phyloP scores from a whole-genome alignment of 2,797 vertebrate species.

The Pangasius djambal region DNA sequence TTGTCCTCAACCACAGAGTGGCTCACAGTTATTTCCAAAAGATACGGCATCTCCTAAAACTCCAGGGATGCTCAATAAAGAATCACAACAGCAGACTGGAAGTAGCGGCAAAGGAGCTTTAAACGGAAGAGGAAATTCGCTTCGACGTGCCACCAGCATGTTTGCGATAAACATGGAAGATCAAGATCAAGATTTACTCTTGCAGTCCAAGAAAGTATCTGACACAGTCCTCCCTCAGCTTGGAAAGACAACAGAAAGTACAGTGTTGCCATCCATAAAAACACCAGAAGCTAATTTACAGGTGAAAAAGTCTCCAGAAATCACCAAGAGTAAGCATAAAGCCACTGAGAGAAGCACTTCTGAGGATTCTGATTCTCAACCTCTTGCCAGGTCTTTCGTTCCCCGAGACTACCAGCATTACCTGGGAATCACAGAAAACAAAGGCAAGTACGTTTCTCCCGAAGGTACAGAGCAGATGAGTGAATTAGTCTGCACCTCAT shows the following conservation, averaged over 20 bases:
- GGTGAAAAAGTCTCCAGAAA: slow-evolving; percentile 40
- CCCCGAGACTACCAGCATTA: slow-evolving; percentile 75
- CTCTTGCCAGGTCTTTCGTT: slow-evolving; percentile 71
- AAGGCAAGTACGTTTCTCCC: slow-evolving; percentile 56
- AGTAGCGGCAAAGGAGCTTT: slow-evolving; percentile 63
- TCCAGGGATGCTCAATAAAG: slow-evolving; percentile 58
- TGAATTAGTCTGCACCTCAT: slow-evolving; percentile 51
- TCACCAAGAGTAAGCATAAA: slow-evolving; percentile 30
- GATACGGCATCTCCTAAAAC: slow-evolving; percentile 59
- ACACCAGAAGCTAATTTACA: slow-evolving; percentile 57
- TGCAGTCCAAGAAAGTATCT: slow-evolving; percentile 22
- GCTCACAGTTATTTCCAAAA: slow-evolving; percentile 60
- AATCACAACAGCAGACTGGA: slow-evolving; percentile 59
- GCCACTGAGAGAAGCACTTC: slow-evolving; percentile 46
- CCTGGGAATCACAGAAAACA: slow-evolving; percentile 71
- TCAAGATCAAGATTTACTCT: slow-evolving; percentile 50
- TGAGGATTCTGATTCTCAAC: slow-evolving; percentile 62
- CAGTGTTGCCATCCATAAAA: slow-evolving; percentile 63
- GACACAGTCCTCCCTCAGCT: slow-evolving; percentile 34
- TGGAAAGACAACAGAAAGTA: slow-evolving; percentile 55
- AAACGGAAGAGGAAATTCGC: slow-evolving; percentile 59
- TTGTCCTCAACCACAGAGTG: slow-evolving; percentile 45
- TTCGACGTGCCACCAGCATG: slow-evolving; percentile 73
- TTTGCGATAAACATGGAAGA: slow-evolving; percentile 60
- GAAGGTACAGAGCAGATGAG: slow-evolving; percentile 41